phyloP scores from a whole-genome alignment of 2,888 invertebrate species.

The Ichneumoninae sp. region DNA sequence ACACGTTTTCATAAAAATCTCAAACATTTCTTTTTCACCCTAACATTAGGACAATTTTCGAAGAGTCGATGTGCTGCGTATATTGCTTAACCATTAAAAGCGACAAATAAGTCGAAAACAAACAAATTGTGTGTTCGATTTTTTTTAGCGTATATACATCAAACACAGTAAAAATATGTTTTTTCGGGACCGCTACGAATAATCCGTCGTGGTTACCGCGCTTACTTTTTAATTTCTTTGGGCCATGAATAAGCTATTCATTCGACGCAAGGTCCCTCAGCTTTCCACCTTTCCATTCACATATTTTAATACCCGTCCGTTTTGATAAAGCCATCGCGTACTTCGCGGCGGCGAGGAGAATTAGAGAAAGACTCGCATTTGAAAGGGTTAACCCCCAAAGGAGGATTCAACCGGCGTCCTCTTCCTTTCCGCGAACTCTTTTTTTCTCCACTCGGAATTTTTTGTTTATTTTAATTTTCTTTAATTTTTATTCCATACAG shows the following conservation, averaged over 20 bases:
- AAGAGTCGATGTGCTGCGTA: too few relatives aligned
- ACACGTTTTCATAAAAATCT: too few relatives aligned
- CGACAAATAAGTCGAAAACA: too few relatives aligned
- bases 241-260: not conserved
- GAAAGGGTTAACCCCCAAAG: constrained; percentile 1
- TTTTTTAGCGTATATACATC: too few relatives aligned
- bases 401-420: constrained; percentile 19
- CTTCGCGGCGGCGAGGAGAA: constrained; percentile 19
- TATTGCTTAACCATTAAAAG: too few relatives aligned
- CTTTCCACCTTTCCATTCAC: constrained; percentile 10
- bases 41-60: too few relatives aligned
- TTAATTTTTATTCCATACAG: constrained; percentile 7
- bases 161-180: not conserved
- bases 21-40: too few relatives aligned
- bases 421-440: constrained; percentile 16
- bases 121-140: not conserved
- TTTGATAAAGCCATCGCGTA: constrained; percentile 20
- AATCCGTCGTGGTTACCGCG: not conserved
- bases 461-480: not conserved
- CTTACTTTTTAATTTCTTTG: not conserved
- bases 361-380: constrained; percentile 16
- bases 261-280: not conserved
- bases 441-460: not conserved
- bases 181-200: not conserved
- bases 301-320: constrained; percentile 14